Evolutionary conservation across 2,113 vertebrate species (phyloP), one percentile per base, ranked within the genome.

Genomic region (Anoura caudifer): DNA sequence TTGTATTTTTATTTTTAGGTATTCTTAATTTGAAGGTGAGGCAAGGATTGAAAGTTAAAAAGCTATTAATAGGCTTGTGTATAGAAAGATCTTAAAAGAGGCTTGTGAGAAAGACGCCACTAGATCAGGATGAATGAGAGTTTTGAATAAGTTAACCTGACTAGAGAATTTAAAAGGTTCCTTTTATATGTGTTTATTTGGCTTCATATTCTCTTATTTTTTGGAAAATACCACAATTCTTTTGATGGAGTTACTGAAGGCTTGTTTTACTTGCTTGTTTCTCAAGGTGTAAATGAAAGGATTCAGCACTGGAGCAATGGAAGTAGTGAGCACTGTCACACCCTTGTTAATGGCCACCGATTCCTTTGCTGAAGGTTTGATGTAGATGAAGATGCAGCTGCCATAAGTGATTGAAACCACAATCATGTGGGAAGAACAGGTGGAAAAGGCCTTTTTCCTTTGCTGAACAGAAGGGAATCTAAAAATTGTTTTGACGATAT

Each of bases 351-450:
- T 91, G 20, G 83, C 69, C 33, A 94, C 91, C 1, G 76, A 87
- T 5, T 97, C 91, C 26, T 97, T 97, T 0, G 81, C 90, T 13
- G 96, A 97, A 43, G 97, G 90, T 26, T 97, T 96, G 52, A 97
- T 79, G 0, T 96, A 97, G 73, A 97, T 93, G 87, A 97, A 97
- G 16, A 97, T 98, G 47, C 96, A 91, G 77, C 95, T 97, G 13
- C 97, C 95, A 1, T 97, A 98, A 11, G 83, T 86, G 82, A 97
- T 86, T 11, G 96, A 98, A 36, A 96, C 81, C 7, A 97, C 97
- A 3, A 93, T 97, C 73, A 65, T 89, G 56, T 97, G 97, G 50
- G 97, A 97, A 17, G 96, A 95, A 26, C 94, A 95, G 7, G 95
- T 97, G 0, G 94, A 96, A 75, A 95, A 96, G 22, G 91, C 94